A percentile compares a stretch with the other conserved stretches of the same genome.
phyloP scores from a whole-genome alignment of 2,888 invertebrate genomes.

The Macropis europaea region DNA sequence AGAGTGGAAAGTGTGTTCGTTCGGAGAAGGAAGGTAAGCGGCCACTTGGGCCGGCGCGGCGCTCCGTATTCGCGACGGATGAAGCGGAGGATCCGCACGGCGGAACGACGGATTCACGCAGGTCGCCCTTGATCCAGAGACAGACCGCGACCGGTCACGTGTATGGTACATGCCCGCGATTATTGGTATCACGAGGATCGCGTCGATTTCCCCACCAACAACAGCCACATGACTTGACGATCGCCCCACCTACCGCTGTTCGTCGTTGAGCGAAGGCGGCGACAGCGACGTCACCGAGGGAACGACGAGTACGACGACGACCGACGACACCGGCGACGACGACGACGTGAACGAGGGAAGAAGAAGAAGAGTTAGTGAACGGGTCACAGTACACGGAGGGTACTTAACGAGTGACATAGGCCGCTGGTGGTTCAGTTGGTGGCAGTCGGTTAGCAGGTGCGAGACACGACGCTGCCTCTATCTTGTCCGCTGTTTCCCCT shows the following conservation, averaged over 20 bases:
- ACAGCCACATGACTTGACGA: conserved; percentile 63
- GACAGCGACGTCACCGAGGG: conserved; percentile 47
- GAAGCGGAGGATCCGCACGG: not conserved
- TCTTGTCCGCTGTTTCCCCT: not conserved
- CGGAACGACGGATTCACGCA: not conserved
- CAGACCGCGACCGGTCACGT: conserved; percentile 34
- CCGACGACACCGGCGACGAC: conserved; percentile 34
- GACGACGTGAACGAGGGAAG: conserved; percentile 40
- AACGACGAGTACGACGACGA: conserved; percentile 5
- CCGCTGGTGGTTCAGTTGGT: conserved; percentile 50
- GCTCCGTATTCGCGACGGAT: no score
- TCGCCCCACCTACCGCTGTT: conserved; percentile 54
- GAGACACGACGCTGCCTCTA: not conserved
- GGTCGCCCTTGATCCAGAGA: conserved; percentile 30
- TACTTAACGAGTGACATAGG: conserved; percentile 56
- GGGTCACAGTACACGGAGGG: conserved; percentile 36
- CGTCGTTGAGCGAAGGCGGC: conserved; percentile 57
- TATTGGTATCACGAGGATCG: conserved; percentile 31
- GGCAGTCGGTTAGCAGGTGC: conserved; percentile 52
- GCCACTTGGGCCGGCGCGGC: not conserved
- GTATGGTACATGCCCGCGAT: conserved; percentile 23
- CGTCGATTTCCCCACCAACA: conserved; percentile 44
- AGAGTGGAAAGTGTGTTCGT: not conserved
- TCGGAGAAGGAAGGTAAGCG: not conserved
- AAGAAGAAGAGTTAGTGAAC: conserved; percentile 47